Percentiles rank a stretch among this genome's conserved stretches.
These are phyloP conservation scores for Drosophila hamatofila DNA, from an alignment of 2,888 invertebrate species.

Conservation along the genomic window DNA sequence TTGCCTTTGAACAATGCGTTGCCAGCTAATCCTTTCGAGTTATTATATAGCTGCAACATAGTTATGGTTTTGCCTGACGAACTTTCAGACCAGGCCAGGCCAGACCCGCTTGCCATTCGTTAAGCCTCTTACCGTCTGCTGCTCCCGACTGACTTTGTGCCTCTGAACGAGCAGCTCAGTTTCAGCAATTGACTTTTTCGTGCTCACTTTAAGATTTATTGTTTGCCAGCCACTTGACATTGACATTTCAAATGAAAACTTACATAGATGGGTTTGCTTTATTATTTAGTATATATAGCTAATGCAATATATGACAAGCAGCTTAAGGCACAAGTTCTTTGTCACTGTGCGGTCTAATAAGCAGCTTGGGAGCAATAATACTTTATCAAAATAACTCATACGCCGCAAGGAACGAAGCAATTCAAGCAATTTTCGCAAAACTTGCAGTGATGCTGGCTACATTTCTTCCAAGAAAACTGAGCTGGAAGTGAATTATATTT, in stretches of 20 bases:
- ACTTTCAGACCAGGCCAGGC: slow-evolving; percentile 24
- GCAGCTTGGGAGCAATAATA: slow-evolving; percentile 37
- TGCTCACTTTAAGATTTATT: slow-evolving; percentile 59
- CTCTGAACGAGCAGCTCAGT: slow-evolving; percentile 40
- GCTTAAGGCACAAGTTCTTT: slow-evolving; percentile 12
- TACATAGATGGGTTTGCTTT: slow-evolving; percentile 8
- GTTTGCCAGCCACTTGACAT: slow-evolving; percentile 45
- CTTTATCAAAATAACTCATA: slow-evolving; percentile 36
- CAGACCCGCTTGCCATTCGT: slow-evolving; percentile 17
- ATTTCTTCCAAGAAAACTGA: background rate
- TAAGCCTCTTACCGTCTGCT: slow-evolving; percentile 64
- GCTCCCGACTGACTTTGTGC: slow-evolving; percentile 31
- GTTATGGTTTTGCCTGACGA: slow-evolving; percentile 68
- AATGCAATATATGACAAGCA: slow-evolving; percentile 21
- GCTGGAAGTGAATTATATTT: background rate
- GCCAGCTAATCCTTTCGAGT: slow-evolving; percentile 65
- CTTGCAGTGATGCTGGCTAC: background rate
- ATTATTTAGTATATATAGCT: slow-evolving; percentile 33
- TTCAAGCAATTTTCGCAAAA: background rate
- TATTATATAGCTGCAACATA: slow-evolving; percentile 68
- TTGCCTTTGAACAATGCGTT: slow-evolving; percentile 56
- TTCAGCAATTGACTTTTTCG: slow-evolving; percentile 63
- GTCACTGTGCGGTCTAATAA: slow-evolving; percentile 26
- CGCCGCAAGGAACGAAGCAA: slow-evolving; percentile 22
- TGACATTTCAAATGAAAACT: slow-evolving; percentile 49